Evolutionary conservation across 2,888 invertebrate species (phyloP).

Genomic region (Lasiommata megera): DNA sequence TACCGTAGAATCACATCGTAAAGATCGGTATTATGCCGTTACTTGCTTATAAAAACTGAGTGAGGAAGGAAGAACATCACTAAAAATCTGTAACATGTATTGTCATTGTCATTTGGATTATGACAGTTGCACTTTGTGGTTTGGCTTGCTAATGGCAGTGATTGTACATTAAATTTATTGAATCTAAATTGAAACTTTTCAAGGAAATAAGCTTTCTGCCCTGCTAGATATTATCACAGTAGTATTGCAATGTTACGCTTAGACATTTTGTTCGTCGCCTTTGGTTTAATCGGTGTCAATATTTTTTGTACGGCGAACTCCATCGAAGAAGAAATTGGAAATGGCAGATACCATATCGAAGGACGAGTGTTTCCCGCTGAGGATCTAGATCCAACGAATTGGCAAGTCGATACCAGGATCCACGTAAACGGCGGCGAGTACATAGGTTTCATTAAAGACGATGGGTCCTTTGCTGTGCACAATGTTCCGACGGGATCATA

Average conservation of each 20-base stretch:
- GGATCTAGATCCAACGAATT: slow-evolving; percentile 80
- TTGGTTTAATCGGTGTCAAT: slow-evolving; percentile 27
- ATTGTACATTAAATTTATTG: too few relatives aligned
- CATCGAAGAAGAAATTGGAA: slow-evolving; percentile 64
- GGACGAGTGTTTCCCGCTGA: slow-evolving; percentile 90
- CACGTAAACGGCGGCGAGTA: slow-evolving; percentile 95
- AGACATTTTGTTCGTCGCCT: slow-evolving; percentile 4
- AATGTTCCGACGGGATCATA: slow-evolving; percentile 96
- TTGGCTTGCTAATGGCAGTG: too few relatives aligned
- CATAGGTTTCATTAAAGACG: slow-evolving; percentile 93
- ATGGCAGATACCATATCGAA: slow-evolving; percentile 87
- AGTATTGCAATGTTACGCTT: slow-evolving; percentile 23
- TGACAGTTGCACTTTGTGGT: too few relatives aligned
- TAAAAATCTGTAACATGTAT: too few relatives aligned
- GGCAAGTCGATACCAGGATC: slow-evolving; percentile 89
- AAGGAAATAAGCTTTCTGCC: too few relatives aligned
- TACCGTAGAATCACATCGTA: too few relatives aligned
- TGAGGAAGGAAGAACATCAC: too few relatives aligned
- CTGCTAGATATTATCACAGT: too few relatives aligned
- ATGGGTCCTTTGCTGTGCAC: slow-evolving; percentile 94
- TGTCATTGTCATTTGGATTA: too few relatives aligned
- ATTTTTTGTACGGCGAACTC: slow-evolving; percentile 48
- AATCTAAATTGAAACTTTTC: too few relatives aligned
- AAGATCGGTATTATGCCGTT: too few relatives aligned
- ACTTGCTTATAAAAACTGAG: too few relatives aligned